Evolutionary conservation across 1,140 invertebrate genomes (phyloP), one percentile per base, ranked within the genome.

Genomic region (Aphis craccivora): DNA sequence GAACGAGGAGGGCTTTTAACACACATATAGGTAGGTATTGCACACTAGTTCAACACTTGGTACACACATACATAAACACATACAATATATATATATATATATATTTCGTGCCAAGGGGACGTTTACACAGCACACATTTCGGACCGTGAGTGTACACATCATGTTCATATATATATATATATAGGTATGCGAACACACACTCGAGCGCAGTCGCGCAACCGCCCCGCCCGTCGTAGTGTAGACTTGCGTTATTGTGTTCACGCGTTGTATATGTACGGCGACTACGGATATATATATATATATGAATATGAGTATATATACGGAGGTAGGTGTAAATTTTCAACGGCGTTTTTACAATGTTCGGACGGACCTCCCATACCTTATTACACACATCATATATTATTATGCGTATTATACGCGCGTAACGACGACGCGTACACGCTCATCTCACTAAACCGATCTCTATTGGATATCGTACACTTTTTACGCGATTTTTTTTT

Each of bases 261-360:
- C 30, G 60, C 60, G 60, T 30, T 14, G 5, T n/a, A n/a, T n/a
- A 67, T 6, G 20, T 25, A 23, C 22, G 37, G 37, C 37, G 37
- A 40, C 37, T 30, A 84, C n/a, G 23, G 14, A 37, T 8, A 37
- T 37, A 37, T 81, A 35, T 20, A 81, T 11, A 30, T 55, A 8
- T 25, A 23, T 23, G 23, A 18, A 18, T 20, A 20, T 76, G n/a
- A 14, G 30, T 76, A 6, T 86, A 6, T 30, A 45, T 40, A 30
- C 18, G 60, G 30, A 76, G 22, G 55, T 60, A 60, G 88, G 88
- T 60, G 88, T 90, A 60, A 60, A 90, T 90, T 60, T 89, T 89
- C 87, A 53, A 89, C 87, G 87, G n/a, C 87, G 35, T 48, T 83
- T 83, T 84, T 89, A 53, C 87, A 89, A 89, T 48, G 20, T 48